phyloP scores from a whole-genome alignment of 2,113 vertebrate genomes.

The Aphyosemion australe region DNA sequence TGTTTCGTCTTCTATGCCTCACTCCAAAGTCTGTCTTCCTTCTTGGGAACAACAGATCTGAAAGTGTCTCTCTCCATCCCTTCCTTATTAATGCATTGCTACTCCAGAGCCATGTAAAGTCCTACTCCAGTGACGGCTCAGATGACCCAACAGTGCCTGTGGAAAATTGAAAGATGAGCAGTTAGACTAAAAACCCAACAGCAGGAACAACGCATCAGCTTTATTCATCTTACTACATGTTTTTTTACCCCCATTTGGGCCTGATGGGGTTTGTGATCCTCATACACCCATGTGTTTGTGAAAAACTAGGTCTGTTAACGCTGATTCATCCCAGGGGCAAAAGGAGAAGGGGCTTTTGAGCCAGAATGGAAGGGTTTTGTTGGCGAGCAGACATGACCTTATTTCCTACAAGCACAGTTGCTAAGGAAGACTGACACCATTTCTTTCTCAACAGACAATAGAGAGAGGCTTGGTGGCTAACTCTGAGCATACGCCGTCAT shows the following conservation, averaged over 20 bases:
- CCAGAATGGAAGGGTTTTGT: slow-evolving; percentile 28
- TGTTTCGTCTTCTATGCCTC: slow-evolving; percentile 22
- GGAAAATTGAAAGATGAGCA: too few species aligned
- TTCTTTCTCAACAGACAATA: slow-evolving; percentile 29
- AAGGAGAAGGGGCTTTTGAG: slow-evolving; percentile 17
- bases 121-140: slow-evolving; percentile 64
- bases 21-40: slow-evolving; percentile 35
- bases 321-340: slow-evolving; percentile 27
- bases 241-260: slow-evolving; percentile 11
- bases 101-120: slow-evolving; percentile 63
- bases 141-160: slow-evolving; percentile 45
- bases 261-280: slow-evolving; percentile 11
- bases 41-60: slow-evolving; percentile 53
- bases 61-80: slow-evolving; percentile 34
- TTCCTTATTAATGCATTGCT: slow-evolving; percentile 44
- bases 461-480: slow-evolving; percentile 8
- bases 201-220: slow-evolving; percentile 14
- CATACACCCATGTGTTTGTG: slow-evolving; percentile 11
- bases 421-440: slow-evolving; percentile 44
- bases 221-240: slow-evolving; percentile 29
- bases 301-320: slow-evolving; percentile 43
- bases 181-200: slow-evolving; percentile 35
- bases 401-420: slow-evolving; percentile 40
- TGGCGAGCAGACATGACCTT: slow-evolving; percentile 36
- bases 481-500: slow-evolving; percentile 22